Evolutionary conservation across 2,797 vertebrate species (phyloP), one percentile per base, ranked within the genome.

Genomic region (Melanotaenia trifasciata): DNA sequence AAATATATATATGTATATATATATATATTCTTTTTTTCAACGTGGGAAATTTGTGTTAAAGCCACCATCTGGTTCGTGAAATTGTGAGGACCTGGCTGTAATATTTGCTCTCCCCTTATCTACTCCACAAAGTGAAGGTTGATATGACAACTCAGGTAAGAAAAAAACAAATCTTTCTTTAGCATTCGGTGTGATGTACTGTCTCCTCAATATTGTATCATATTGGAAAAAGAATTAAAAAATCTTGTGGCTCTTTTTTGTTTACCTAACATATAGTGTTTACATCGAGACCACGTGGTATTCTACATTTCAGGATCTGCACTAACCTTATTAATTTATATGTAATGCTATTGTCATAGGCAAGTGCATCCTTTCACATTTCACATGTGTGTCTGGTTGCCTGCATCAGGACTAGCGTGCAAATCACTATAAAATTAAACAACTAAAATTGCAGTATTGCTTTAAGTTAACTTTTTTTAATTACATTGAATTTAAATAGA

Each of bases 111-210:
- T 58, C 28, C 64, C 24, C 57, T 74, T 78, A 53, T 75, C 79
- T 74, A 62, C 79, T 66, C 78, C 84, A 76, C 84, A 69, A 51
- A 88, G 82, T 84, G 74, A 91, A 81, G 84, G 84, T 86, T 88
- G 89, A 88, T 90, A 92, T 94, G 93, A 85, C 85, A 86, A 89
- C 92, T 84, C 93, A 93, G 93, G 93, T 94, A 90, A 91, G 88
- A 68, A 13, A 38, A 9, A 10, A 43, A 40, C 38, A 14, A 40
- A 13, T 20, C 2, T 18, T 24, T 28, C 18, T 58, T 58, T 75
- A 71, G 72, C 75, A 57, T 85, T 67, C 38, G 13, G 13, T 59
- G 67, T 67, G 60, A 3, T 13, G 43, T 45, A 74, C 71, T 81
- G 81, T 59, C 61, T 10, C 75, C 67, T 63, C 58, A 72, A 72